Percentiles rank a stretch among this genome's conserved stretches.
These are phyloP conservation scores for Leptinotarsa defecta DNA, from an alignment of 1,140 invertebrate genomes.

Conservation along the genomic window DNA sequence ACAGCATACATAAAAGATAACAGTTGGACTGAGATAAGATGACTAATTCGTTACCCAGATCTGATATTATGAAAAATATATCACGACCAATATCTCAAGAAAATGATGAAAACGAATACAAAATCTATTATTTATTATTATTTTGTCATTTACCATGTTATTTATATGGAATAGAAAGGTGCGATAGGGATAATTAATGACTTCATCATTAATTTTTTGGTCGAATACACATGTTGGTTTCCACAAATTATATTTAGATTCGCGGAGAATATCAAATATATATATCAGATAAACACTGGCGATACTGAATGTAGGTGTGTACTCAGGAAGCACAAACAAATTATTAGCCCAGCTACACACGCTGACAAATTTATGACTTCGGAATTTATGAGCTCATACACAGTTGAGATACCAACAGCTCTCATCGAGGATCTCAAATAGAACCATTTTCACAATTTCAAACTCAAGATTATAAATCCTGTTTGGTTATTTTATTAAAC, in stretches of 20 bases:
- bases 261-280: not conserved
- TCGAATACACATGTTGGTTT: not conserved
- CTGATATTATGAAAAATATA: too few relatives aligned
- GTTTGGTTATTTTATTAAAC: too few relatives aligned
- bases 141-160: not conserved
- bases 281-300: not conserved
- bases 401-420: not conserved
- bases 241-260: not conserved
- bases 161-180: not conserved
- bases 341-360: not conserved
- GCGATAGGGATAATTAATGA: not conserved
- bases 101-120: not conserved
- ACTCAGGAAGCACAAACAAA: not conserved
- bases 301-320: not conserved
- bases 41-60: too few relatives aligned
- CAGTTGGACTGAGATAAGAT: too few relatives aligned
- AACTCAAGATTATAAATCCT: too few relatives aligned
- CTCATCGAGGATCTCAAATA: too few relatives aligned
- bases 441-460: too few relatives aligned
- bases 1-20: too few relatives aligned
- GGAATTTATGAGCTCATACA: slow-evolving; percentile 7
- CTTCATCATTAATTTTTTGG: not conserved
- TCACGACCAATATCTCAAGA: too few relatives aligned
- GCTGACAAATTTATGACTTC: not conserved
- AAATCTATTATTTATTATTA: not conserved